Base-by-base conservation (phyloP, 2,113 vertebrate genomes). In the Pterocles orientalis region DNA sequence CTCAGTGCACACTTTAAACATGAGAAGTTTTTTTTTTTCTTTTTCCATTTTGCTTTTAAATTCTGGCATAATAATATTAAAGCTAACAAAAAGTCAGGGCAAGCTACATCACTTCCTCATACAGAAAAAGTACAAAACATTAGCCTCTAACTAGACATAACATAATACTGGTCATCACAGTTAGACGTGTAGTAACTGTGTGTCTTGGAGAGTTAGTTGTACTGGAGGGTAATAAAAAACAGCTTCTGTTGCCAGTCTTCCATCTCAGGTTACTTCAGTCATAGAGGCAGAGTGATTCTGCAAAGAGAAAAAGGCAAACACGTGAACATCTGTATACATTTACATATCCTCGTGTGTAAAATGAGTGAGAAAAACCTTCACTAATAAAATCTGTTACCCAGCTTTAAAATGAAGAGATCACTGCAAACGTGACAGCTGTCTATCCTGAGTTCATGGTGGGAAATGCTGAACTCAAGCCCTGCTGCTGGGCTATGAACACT, bases 51-150 rank as follows among this genome's bases (percentile, higher is more conserved):
- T 97, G 77, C 97, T 98, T 96, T 98, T 98, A 98, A 98, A 98
- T 98, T 98, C 98, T 97, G 98, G 98, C 98, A 98, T 99, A 98
- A 98, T 98, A 98, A 98, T 98, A 97, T 98, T 98, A 98, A 98
- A 99, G 98, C 98, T 97, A 98, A 99, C 98, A 97, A 98, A 98
- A 98, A 96, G 97, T 98, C 97, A 98, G 98, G 98, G 97, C 98
- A 98, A 99, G 98, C 99, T 99, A 99, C 99, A 98, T 98, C 99
- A 99, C 98, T 99, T 99, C 97, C 98, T 99, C 98, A 98, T 99
- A 99, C 99, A 99, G 99, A 98, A 98, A 99, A 99, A 98, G 99
- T 99, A 99, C 99, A 99, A 98, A 99, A 99, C 99, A 99, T 98
- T 97, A 96, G 98, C 98, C 95, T 99, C 98, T 99, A 99, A 99